phyloP scores from a whole-genome alignment of 2,113 vertebrate genomes.

The Phalacrocorax pelagicus region DNA sequence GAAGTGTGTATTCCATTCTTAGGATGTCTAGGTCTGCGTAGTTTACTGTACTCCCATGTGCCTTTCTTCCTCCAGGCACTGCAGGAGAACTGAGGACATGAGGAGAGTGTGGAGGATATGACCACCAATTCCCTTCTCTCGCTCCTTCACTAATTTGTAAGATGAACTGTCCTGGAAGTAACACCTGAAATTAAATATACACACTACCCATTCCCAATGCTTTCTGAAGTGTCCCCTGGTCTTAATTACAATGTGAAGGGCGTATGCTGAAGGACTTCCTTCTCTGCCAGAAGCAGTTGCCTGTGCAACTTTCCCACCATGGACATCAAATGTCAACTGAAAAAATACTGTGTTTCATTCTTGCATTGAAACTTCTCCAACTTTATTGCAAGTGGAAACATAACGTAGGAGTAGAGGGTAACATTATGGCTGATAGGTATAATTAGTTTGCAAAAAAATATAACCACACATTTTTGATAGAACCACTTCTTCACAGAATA shows the following conservation, averaged over 20 bases:
- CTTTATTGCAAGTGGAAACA: neutral
- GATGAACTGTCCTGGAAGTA: neutral
- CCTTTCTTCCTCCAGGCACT: neutral
- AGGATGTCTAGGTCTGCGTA: neutral
- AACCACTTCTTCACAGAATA: neutral
- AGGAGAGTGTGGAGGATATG: neutral
- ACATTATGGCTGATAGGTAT: neutral
- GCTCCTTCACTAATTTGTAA: neutral
- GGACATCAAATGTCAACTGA: neutral
- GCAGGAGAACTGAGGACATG: neutral
- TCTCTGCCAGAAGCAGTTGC: neutral
- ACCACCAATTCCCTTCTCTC: neutral
- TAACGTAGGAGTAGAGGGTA: neutral
- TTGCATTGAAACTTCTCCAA: neutral
- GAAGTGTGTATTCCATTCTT: neutral
- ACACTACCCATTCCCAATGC: neutral
- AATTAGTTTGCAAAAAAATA: slow-evolving; percentile 7
- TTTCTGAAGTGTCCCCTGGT: neutral
- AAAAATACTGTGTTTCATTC: neutral
- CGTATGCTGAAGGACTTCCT: neutral
- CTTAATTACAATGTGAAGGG: slow-evolving; percentile 12
- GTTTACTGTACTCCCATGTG: neutral
- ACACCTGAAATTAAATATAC: neutral
- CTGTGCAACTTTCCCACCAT: neutral
- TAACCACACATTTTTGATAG: neutral